Conservation (phyloP, 2,797 vertebrate genomes). For the Trachurus trachurus region DNA sequence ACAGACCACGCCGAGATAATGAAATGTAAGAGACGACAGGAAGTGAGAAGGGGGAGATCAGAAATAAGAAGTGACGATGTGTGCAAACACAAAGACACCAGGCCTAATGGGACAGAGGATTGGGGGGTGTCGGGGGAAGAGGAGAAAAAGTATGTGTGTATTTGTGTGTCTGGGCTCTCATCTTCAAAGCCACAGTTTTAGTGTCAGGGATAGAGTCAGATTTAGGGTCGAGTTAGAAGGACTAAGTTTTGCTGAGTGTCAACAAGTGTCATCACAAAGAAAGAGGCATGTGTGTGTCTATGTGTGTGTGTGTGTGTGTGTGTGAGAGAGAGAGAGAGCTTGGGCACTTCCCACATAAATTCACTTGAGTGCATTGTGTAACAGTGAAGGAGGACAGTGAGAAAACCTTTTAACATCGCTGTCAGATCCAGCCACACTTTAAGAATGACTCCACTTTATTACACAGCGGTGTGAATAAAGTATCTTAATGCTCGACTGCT, state of each 20-base stretch:
- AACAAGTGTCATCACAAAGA: no score
- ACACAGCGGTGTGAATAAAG: not conserved
- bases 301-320: not conserved
- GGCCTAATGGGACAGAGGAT: constrained; percentile 37
- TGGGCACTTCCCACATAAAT: constrained; percentile 16
- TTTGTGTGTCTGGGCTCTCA: not conserved
- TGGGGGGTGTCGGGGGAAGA: not conserved
- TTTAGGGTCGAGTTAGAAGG: not conserved
- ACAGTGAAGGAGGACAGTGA: not conserved
- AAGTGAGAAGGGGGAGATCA: constrained; percentile 40
- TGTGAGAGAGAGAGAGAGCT: no score
- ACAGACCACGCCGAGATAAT: constrained; percentile 67
- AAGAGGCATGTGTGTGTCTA: not conserved
- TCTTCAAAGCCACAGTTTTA: not conserved
- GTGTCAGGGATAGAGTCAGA: no score
- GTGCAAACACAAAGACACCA: constrained; percentile 66
- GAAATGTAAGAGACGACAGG: constrained; percentile 57
- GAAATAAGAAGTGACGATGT: constrained; percentile 62
- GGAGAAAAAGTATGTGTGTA: not conserved
- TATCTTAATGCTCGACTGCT: not conserved
- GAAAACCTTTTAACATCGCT: constrained; percentile 2
- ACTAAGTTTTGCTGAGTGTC: no score
- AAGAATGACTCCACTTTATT: not conserved
- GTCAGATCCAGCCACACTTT: not conserved
- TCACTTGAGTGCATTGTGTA: constrained; percentile 12